Conservation (phyloP, 2,888 invertebrate genomes). For the Dryobota labecula region DNA sequence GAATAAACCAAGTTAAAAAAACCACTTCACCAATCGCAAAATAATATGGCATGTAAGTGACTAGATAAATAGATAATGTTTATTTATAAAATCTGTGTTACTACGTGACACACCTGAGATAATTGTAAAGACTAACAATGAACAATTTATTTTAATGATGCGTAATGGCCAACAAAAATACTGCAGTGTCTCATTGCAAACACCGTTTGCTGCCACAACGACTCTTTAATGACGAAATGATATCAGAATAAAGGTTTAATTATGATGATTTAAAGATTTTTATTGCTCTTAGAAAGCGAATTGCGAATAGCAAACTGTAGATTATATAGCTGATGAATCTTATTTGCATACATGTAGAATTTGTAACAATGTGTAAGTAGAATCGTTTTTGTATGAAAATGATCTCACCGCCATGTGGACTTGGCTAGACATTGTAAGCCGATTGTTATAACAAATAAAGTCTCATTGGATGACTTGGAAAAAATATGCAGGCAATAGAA, state of each 20-base stretch:
- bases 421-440: conserved; percentile 61
- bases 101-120: conserved; percentile 56
- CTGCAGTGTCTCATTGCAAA: conserved; percentile 60
- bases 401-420: conserved; percentile 78
- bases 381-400: conserved; percentile 69
- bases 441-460: conserved; percentile 55
- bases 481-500: conserved; percentile 30
- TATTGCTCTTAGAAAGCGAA: conserved; percentile 62
- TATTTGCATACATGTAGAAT: conserved; percentile 62
- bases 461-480: conserved; percentile 51
- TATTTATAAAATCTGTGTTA: conserved; percentile 44
- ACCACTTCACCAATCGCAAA: conserved; percentile 13
- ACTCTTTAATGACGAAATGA: conserved; percentile 59
- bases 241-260: conserved; percentile 62
- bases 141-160: conserved; percentile 69
- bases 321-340: conserved; percentile 38
- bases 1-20: background rate
- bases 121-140: conserved; percentile 67
- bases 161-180: conserved; percentile 62
- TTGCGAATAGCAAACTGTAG: conserved; percentile 41
- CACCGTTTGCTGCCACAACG: conserved; percentile 57
- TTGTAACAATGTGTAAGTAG: conserved; percentile 59
- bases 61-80: conserved; percentile 45
- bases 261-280: conserved; percentile 60
- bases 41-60: conserved; percentile 28